phyloP scores from a whole-genome alignment of 2,888 invertebrate species.

The Drosophila meridionalis region DNA sequence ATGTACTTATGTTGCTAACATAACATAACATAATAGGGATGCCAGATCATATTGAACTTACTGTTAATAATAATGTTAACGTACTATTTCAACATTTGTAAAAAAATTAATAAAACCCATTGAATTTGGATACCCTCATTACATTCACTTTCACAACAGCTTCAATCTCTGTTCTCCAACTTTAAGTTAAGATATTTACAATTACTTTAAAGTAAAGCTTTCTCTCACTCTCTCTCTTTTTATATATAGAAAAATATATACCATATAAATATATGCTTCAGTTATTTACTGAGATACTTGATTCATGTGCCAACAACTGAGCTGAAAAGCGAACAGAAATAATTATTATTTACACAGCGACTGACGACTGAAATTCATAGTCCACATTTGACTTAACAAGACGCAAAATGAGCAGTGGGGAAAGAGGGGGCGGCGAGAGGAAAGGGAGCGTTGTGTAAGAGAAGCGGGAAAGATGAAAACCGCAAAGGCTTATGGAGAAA shows the following conservation, averaged over 20 bases:
- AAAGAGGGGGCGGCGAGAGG: too few species aligned
- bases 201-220: constrained; percentile 4
- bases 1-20: too few species aligned
- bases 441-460: not conserved
- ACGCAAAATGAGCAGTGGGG: constrained; percentile 28
- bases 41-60: too few species aligned
- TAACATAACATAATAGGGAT: too few species aligned
- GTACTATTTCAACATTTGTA: too few species aligned
- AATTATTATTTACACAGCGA: constrained; percentile 76
- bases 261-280: constrained; percentile 4
- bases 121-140: not conserved
- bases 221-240: not conserved
- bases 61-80: too few species aligned
- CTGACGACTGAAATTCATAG: constrained; percentile 56
- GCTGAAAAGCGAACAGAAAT: constrained; percentile 60
- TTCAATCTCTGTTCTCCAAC: not conserved
- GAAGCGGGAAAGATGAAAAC: constrained; percentile 30
- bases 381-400: constrained; percentile 65
- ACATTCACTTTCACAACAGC: not conserved
- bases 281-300: constrained; percentile 31
- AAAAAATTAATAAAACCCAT: not conserved
- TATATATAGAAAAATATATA: not conserved
- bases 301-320: constrained; percentile 25
- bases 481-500: constrained; percentile 39
- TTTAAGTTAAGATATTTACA: not conserved